Conservation (phyloP, 1,140 invertebrate genomes). For the Octopus bimaculoides region DNA sequence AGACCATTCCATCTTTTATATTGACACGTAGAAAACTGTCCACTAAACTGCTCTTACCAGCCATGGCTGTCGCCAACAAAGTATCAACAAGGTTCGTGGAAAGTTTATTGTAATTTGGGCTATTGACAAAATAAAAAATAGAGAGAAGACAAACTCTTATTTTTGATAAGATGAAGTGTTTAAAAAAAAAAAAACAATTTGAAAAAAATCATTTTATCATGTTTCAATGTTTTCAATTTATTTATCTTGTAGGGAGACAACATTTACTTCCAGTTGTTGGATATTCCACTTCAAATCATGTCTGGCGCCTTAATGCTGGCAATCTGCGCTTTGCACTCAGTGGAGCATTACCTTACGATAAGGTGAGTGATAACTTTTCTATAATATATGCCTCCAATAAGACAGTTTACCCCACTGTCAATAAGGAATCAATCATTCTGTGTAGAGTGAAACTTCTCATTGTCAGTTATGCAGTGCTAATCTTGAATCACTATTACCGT, state of each 20-base stretch:
- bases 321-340: slow-evolving; percentile 85
- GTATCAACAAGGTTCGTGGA: neutral
- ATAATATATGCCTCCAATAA: too few relatives aligned
- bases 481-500: too few relatives aligned
- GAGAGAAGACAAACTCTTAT: neutral
- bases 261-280: slow-evolving; percentile 92
- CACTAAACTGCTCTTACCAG: too few relatives aligned
- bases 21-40: too few relatives aligned
- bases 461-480: too few relatives aligned
- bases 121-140: neutral
- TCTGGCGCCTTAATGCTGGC: slow-evolving; percentile 86
- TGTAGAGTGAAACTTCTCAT: too few relatives aligned
- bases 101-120: neutral
- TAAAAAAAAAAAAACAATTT: too few relatives aligned
- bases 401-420: too few relatives aligned
- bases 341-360: slow-evolving; percentile 88
- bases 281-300: slow-evolving; percentile 69
- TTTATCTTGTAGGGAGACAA: slow-evolving; percentile 66
- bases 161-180: too few relatives aligned
- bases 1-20: too few relatives aligned
- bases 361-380: slow-evolving; percentile 46
- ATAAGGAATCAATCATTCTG: too few relatives aligned
- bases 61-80: neutral
- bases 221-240: neutral
- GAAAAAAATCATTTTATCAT: too few relatives aligned